A percentile compares a stretch with the other conserved stretches of the same genome.
Evolutionary conservation across 2,797 vertebrate species (phyloP).

Genomic region (Sebastes kiyomatsui): DNA sequence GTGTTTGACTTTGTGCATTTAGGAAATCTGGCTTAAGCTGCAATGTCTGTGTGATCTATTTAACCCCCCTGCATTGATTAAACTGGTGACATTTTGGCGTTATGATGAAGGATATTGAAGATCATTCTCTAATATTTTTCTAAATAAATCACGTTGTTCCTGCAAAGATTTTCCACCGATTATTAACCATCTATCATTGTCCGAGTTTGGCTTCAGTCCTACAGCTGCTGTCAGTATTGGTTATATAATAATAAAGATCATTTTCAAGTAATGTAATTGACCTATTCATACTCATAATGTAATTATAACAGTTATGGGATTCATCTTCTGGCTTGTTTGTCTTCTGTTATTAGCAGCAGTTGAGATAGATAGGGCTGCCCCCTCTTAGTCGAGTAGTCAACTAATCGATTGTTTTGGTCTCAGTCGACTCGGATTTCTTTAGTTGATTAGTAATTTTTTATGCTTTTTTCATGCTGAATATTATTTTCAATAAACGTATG

Average conservation of each 20-base stretch:
- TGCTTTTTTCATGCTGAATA: too few relatives aligned
- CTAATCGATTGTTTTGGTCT: too few relatives aligned
- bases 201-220: fast-evolving
- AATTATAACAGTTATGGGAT: not conserved
- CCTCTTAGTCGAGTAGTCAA: too few relatives aligned
- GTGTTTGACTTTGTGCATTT: not conserved
- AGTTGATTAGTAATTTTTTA: too few relatives aligned
- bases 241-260: too few relatives aligned
- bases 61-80: not conserved
- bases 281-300: not conserved
- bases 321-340: not conserved
- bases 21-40: not conserved
- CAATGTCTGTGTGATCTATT: not conserved
- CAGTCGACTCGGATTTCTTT: too few relatives aligned
- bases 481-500: not conserved
- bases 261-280: too few relatives aligned
- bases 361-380: not conserved
- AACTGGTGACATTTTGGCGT: not conserved
- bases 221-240: too few relatives aligned
- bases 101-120: not conserved
- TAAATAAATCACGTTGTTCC: not conserved
- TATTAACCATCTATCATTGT: not conserved
- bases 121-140: not conserved
- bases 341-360: not conserved
- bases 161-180: not conserved